Percentiles rank a stretch among this genome's conserved stretches.
These are phyloP conservation scores for Siphamia tubifer DNA, from an alignment of 2,113 vertebrate species.

Conservation along the genomic window DNA sequence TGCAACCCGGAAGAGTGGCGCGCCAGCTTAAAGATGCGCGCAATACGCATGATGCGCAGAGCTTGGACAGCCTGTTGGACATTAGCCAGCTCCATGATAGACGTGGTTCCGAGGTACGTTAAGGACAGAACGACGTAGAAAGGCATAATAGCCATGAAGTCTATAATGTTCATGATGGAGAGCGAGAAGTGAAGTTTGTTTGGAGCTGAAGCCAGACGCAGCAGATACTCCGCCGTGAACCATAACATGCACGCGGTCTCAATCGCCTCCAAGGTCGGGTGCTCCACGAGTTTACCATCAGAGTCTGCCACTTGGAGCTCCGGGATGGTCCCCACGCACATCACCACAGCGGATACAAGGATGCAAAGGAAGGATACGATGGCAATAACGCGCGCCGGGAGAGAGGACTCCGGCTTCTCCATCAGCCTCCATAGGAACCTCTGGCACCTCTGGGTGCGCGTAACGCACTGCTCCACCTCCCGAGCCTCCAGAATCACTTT, in stretches of 20 bases:
- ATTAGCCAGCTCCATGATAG: slow-evolving; percentile 91
- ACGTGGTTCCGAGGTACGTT: slow-evolving; percentile 88
- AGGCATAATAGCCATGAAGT: slow-evolving; percentile 92
- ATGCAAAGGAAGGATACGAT: slow-evolving; percentile 92
- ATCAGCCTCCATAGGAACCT: slow-evolving; percentile 92
- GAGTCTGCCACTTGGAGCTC: slow-evolving; percentile 89
- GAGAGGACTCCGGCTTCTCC: slow-evolving; percentile 95
- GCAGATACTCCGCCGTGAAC: slow-evolving; percentile 93
- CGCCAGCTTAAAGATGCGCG: slow-evolving; percentile 94
- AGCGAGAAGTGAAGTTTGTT: slow-evolving; percentile 89
- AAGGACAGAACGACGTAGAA: slow-evolving; percentile 93
- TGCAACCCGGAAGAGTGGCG: slow-evolving; percentile 94
- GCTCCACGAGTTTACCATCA: slow-evolving; percentile 90
- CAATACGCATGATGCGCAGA: slow-evolving; percentile 92
- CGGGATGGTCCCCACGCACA: slow-evolving; percentile 95
- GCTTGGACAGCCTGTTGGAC: slow-evolving; percentile 96
- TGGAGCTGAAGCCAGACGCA: slow-evolving; percentile 90
- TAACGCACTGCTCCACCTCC: slow-evolving; percentile 82
- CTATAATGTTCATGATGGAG: slow-evolving; percentile 95
- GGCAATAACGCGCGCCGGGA: slow-evolving; percentile 86
- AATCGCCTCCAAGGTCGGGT: slow-evolving; percentile 90
- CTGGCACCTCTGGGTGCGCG: slow-evolving; percentile 85
- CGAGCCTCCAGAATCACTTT: slow-evolving; percentile 91
- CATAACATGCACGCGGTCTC: slow-evolving; percentile 94
- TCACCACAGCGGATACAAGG: slow-evolving; percentile 89